Evolutionary conservation across 2,113 vertebrate species (phyloP).

Genomic region (Sinocyclocheilus rhinocerous): DNA sequence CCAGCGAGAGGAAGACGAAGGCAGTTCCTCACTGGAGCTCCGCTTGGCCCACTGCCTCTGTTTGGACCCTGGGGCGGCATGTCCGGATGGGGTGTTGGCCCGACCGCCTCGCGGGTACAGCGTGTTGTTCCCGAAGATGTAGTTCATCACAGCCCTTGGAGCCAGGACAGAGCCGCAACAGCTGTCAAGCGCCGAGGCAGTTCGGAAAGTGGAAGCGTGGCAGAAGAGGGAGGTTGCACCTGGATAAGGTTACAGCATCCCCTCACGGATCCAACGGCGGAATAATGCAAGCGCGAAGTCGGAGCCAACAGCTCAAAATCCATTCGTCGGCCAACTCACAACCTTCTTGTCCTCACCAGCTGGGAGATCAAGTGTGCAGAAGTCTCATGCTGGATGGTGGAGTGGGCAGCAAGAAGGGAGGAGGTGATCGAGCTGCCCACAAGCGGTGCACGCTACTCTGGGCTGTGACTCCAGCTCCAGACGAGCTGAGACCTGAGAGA

Average conservation of each 20-base stretch:
- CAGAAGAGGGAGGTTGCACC: conserved; percentile 50
- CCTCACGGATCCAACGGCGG: conserved; percentile 55
- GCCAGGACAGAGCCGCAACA: conserved; percentile 57
- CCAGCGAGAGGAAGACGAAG: conserved; percentile 88
- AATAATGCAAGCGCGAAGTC: conserved; percentile 12
- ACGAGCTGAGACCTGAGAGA: conserved; percentile 52
- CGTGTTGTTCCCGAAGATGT: conserved; percentile 98
- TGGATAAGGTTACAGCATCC: conserved; percentile 76
- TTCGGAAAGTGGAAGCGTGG: conserved; percentile 34
- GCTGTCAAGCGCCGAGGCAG: conserved; percentile 72
- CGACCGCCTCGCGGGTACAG: conserved; percentile 89
- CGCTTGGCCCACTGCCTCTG: conserved; percentile 89
- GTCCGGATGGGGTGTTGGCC: conserved; percentile 80
- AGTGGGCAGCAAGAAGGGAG: conserved; percentile 50
- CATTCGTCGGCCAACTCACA: conserved; percentile 16
- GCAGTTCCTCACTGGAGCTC: conserved; percentile 87
- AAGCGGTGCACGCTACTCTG: conserved; percentile 27
- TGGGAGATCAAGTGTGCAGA: conserved; percentile 26
- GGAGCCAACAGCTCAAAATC: conserved; percentile 26
- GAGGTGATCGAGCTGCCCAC: conserved; percentile 54
- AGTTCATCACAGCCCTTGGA: conserved; percentile 87
- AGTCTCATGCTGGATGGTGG: conserved; percentile 38
- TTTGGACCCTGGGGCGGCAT: conserved; percentile 81
- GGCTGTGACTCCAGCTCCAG: conserved; percentile 54
- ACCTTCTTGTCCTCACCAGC: conserved; percentile 25